phyloP scores from a whole-genome alignment of 2,797 vertebrate species.

The Mareca penelope region DNA sequence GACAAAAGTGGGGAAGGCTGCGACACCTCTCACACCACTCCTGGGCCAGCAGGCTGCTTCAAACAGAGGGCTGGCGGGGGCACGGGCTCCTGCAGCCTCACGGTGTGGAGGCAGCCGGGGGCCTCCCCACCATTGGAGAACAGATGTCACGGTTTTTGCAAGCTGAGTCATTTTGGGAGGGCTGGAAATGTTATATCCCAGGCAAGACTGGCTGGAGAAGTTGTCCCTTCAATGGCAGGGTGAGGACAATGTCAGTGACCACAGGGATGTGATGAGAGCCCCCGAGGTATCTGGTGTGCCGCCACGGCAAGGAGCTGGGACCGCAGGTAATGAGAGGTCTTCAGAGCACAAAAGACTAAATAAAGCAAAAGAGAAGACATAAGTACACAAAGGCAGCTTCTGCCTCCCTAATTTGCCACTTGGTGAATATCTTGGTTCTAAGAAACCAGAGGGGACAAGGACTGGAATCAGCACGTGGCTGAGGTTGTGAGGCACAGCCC shows the following conservation, averaged over 20 bases:
- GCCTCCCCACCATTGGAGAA: background rate
- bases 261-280: background rate
- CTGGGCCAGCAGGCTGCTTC: background rate
- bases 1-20: background rate
- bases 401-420: background rate
- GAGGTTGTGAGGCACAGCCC: too few species aligned
- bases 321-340: background rate
- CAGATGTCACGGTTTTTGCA: background rate
- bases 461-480: too few species aligned
- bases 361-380: background rate
- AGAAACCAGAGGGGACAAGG: background rate
- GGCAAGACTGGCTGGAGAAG: background rate
- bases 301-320: background rate
- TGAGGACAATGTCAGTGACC: accelerated
- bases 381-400: background rate
- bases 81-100: background rate
- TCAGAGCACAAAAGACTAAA: background rate
- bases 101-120: accelerated
- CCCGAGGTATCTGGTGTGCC: background rate
- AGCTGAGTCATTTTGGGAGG: background rate
- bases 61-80: background rate
- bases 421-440: background rate
- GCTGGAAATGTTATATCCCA: accelerated
- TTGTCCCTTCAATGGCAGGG: background rate
- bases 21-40: accelerated